Percentiles rank a stretch among this genome's conserved stretches.
phyloP scores from a whole-genome alignment of 92 coral and sea anemone genomes.

The Ricordea florida region DNA sequence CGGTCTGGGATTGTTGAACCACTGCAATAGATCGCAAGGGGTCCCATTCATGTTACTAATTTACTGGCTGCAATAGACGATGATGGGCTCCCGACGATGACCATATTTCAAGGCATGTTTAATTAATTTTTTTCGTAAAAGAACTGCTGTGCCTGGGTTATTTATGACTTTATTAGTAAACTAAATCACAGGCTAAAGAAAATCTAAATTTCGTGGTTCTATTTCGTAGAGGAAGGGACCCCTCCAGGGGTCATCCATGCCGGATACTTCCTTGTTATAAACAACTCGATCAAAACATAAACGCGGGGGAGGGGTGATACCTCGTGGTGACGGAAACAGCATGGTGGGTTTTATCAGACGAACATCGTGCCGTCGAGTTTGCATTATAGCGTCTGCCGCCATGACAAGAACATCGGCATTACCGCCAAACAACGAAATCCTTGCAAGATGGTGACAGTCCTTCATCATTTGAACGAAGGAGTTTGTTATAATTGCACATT shows the following conservation, averaged over 20 bases:
- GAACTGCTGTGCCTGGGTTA: not conserved
- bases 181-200: no score
- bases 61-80: no score
- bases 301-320: slow-evolving; percentile 68
- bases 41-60: no score
- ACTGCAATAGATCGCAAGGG: no score
- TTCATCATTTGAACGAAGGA: slow-evolving; percentile 64
- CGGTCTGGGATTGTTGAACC: no score
- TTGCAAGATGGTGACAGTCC: slow-evolving; percentile 49
- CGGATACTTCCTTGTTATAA: slow-evolving; percentile 26
- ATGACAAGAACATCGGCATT: slow-evolving; percentile 74
- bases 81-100: not conserved
- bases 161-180: no score
- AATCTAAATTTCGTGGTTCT: no score
- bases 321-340: slow-evolving; percentile 73
- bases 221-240: slow-evolving; percentile 35
- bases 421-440: slow-evolving; percentile 56
- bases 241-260: slow-evolving; percentile 29
- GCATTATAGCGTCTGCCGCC: slow-evolving; percentile 69
- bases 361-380: slow-evolving; percentile 46
- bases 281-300: slow-evolving; percentile 71
- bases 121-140: not conserved
- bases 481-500: slow-evolving; percentile 50
- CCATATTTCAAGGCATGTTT: not conserved
- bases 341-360: slow-evolving; percentile 74